A percentile compares a stretch with the other conserved stretches of the same genome.
phyloP scores from a whole-genome alignment of 2,888 invertebrate genomes.

The Tipula vernalis region DNA sequence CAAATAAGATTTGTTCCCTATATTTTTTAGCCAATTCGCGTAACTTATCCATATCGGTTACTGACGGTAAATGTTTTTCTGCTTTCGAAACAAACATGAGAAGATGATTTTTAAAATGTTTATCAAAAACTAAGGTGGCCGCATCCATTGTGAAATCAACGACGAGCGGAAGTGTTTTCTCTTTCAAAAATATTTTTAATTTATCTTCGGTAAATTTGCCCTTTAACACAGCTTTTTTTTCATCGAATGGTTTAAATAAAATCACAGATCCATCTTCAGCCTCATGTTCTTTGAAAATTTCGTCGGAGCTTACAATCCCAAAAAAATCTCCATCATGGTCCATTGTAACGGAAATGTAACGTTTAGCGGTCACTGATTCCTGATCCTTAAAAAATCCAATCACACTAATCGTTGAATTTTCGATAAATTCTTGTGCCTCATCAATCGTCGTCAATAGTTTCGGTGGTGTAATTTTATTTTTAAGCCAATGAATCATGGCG shows the following conservation, averaged over 20 bases:
- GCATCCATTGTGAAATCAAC: background rate
- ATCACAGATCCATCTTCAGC: background rate
- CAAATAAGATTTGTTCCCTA: background rate
- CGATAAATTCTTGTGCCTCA: background rate
- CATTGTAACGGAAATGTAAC: background rate
- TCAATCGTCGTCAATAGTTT: background rate
- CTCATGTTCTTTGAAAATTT: background rate
- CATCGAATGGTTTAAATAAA: background rate
- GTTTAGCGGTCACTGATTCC: background rate
- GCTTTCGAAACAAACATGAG: background rate
- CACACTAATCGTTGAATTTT: background rate
- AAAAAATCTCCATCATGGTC: background rate
- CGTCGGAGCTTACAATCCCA: background rate
- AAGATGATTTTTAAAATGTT: background rate
- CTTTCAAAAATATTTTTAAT: background rate
- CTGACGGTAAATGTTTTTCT: background rate
- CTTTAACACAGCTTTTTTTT: background rate
- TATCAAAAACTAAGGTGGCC: background rate
- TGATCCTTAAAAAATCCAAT: background rate
- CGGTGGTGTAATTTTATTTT: background rate
- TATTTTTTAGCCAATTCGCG: background rate
- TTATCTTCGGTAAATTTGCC: background rate
- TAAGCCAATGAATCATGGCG: background rate
- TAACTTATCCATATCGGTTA: background rate
- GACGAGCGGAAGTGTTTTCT: background rate